Evolutionary conservation across 2,888 invertebrate genomes (phyloP), one percentile per base, ranked within the genome.

Genomic region (Euproctis similis): DNA sequence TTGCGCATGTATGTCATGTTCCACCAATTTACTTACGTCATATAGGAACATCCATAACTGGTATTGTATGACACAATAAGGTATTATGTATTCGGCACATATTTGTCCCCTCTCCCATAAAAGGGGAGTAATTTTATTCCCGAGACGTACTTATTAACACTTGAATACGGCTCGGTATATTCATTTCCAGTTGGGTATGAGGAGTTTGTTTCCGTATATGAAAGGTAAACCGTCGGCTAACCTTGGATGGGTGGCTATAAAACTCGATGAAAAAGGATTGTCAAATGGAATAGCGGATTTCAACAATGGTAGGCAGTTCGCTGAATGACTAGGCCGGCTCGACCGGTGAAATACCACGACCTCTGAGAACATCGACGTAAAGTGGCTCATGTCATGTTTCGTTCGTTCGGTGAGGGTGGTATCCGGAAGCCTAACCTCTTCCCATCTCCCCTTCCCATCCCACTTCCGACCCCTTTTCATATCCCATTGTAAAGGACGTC

Each of bases 141-240:
- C 40, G 28, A 34, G 33, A 37, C 46, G 54, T 44, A 35, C 19
- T 36, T 33, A 53, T 60, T 58, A 58, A 36, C 52, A 58, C 48
- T 42, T 26, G 26, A 35, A 42, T 58, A 55, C 50, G 58, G 60
- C 26, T 26, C 30, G 30, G 27, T 26, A 36, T 46, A 41, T 42
- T 38, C 33, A 38, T 37, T 45, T n/a, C 35, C 36, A 42, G 30
- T 28, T 34, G 36, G 39, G 38, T 26, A 34, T 33, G 20, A 30
- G 47, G 48, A 50, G 39, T 49, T 31, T 39, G 42, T 43, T 39
- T 49, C 43, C 44, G 31, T 40, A 27, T 42, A 28, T 41, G 41
- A 37, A 42, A 37, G 33, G 31, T 18, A 24, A 14, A n/a, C 8
- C 12, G 4, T 14, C 34, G 16, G 11, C 39, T 43, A 44, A 30